Evolutionary conservation across 1,140 invertebrate species (phyloP).

Genomic region (Drosophila novamexicana): DNA sequence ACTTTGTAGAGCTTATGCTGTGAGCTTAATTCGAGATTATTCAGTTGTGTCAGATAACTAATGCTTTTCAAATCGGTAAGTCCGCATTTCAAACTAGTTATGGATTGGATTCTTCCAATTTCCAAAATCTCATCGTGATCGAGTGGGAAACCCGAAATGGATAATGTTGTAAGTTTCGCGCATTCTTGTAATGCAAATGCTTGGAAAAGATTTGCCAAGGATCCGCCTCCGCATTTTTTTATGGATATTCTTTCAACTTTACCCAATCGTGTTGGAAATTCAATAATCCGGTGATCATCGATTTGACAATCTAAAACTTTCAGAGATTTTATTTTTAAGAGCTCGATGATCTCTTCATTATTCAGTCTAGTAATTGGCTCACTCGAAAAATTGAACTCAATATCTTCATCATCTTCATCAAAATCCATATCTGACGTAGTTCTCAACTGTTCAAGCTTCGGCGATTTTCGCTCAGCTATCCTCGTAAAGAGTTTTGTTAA

Average conservation of each 20-base stretch:
- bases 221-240: not conserved
- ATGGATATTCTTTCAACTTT: not conserved
- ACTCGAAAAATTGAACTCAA: too few relatives aligned
- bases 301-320: not conserved
- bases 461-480: not conserved
- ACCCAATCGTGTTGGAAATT: constrained; percentile 3
- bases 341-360: constrained; percentile 4
- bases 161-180: not conserved
- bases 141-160: not conserved
- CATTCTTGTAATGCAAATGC: not conserved
- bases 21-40: not conserved
- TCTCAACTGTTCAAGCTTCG: not conserved
- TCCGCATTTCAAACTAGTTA: not conserved
- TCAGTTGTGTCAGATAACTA: not conserved
- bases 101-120: constrained; percentile 3
- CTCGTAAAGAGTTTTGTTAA: not conserved
- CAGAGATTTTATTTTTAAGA: constrained; percentile 5
- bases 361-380: not conserved
- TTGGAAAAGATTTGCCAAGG: not conserved
- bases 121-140: not conserved
- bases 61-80: constrained; percentile 1
- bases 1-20: not conserved
- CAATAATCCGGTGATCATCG: not conserved
- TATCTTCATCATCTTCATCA: not conserved
- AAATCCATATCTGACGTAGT: not conserved